Percentiles rank a stretch among this genome's conserved stretches.
These are phyloP conservation scores for Acleris emargana DNA, from an alignment of 2,888 invertebrate species.

Conservation along the genomic window DNA sequence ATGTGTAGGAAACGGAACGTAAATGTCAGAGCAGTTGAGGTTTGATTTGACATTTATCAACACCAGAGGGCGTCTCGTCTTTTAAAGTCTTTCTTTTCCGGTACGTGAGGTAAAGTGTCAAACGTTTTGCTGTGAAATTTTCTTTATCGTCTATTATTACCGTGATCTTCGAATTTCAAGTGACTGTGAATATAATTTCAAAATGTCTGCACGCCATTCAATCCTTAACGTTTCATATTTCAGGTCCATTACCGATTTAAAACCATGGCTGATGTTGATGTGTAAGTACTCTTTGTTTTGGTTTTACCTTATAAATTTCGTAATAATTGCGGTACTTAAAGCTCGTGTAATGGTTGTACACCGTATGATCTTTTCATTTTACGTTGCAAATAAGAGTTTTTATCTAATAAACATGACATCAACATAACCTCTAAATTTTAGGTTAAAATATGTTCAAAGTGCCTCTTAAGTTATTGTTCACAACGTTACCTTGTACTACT, in stretches of 20 bases:
- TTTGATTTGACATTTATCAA: conserved; percentile 16
- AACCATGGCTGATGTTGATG: conserved; percentile 92
- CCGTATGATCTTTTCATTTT: not conserved
- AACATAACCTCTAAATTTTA: conserved; percentile 67
- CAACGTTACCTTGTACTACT: not conserved
- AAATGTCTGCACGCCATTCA: conserved; percentile 53
- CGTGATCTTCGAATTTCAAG: conserved; percentile 56
- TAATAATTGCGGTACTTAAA: not conserved
- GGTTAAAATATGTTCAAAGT: conserved; percentile 21
- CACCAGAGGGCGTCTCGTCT: conserved; percentile 35
- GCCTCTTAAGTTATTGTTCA: conserved; percentile 37
- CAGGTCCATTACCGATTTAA: conserved; percentile 68
- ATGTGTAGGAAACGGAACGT: conserved; percentile 16
- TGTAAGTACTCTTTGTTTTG: conserved; percentile 85
- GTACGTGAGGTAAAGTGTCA: conserved; percentile 82
- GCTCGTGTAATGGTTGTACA: not conserved
- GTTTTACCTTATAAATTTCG: conserved; percentile 34
- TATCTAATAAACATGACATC: conserved; percentile 54
- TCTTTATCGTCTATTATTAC: conserved; percentile 66
- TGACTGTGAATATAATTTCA: conserved; percentile 43
- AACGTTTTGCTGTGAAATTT: conserved; percentile 62
- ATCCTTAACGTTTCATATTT: conserved; percentile 70
- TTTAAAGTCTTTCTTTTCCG: conserved; percentile 75
- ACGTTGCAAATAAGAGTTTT: conserved; percentile 16
- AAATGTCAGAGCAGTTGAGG: conserved; percentile 30